Base-by-base conservation (phyloP, 2,113 vertebrate genomes). In the Amphiprion ocellaris region DNA sequence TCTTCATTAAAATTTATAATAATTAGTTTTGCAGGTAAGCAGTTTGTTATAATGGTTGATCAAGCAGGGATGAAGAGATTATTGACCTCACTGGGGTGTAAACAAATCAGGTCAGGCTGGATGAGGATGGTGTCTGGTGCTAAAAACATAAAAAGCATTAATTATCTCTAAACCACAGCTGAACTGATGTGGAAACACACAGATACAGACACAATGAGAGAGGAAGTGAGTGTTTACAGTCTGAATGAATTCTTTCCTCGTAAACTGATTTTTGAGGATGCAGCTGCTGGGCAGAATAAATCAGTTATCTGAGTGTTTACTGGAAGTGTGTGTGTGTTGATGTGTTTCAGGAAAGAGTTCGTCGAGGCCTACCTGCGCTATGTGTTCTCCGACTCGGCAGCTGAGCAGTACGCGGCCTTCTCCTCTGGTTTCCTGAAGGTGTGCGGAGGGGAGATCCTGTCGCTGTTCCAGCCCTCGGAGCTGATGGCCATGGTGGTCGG, bases 401-500 rank as follows among this genome's bases (percentile, higher is more conserved):
- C 95, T 0, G 97, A 99, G 62, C 96, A 97, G 94, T 99, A 98
- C 89, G 89, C 93, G 0, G 97, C 97, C 65, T 99, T 99, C 84
- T 95, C 97, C 17, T 94, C 95, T 0, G 98, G 98, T 60, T 99
- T 99, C 93, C 95, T 98, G 37, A 99, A 99, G 81, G 98, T 99
- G 80, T 99, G 98, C n/a, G 98, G 97, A 2, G 98, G 98, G 56
- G 97, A 98, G 74, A 96, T 99, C 44, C 92, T 99, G 41, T 96
- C 96, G 23, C 96, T 99, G 73, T 99, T 99, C 93, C 98, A 99
- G 94, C 98, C 98, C 59, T 96, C 96, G 0, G 98, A 99, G 81
- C 95, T 99, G 79, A 96, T 97, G 94, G 98, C 98, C 90, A 99
- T 99, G 98, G 97, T 99, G 89, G 97, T 99, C 65, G 98, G 98